Evolutionary conservation across 2,888 invertebrate genomes (phyloP), one percentile per base, ranked within the genome.

Genomic region (Emmelina monodactyla): DNA sequence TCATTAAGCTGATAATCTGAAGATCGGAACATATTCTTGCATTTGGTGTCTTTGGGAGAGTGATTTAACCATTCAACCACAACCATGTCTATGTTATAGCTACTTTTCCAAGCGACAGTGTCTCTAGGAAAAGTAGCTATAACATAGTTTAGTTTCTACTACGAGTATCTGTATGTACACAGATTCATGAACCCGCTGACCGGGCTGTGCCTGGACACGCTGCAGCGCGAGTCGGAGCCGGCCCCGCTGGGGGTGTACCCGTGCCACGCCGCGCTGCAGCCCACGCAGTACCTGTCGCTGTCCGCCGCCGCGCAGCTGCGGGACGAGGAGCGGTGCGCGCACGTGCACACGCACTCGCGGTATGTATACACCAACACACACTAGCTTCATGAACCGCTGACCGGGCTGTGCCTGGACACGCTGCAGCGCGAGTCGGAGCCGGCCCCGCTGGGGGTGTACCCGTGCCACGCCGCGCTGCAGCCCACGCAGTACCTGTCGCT

Each of bases 271-370:
- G 72, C 72, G 33, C 61, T 86, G 32, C 83, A 83, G 35, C 82
- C 85, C 53, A 85, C 86, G 44, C 92, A 92, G 84, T 87, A 89
- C 61, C 88, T 90, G 58, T 86, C 90, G 0, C 65, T 92, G 29
- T 89, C 90, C 30, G 73, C 82, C 14, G 65, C 65, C 2, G 88
- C 89, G 2, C 88, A 92, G 54, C 68, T 94, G 36, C 71, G 94
- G 11, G 86, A 89, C 51, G 94, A 94, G 62, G 83, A 88, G 41
- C 82, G 83, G 42, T 94, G 94, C 66, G 92, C 91, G 0, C 83
- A 85, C 4, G 75, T 85, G 32, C 80, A 82, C 43, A 71, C 65
- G 29, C 43, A 70, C 31, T n/a, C n/a, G n/a, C n/a, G n/a, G n/a
- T n/a, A n/a, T n/a, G n/a, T n/a, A n/a, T n/a, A n/a, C n/a, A n/a